Evolutionary conservation across 2,113 vertebrate genomes (phyloP).

Genomic region (Egretta garzetta): DNA sequence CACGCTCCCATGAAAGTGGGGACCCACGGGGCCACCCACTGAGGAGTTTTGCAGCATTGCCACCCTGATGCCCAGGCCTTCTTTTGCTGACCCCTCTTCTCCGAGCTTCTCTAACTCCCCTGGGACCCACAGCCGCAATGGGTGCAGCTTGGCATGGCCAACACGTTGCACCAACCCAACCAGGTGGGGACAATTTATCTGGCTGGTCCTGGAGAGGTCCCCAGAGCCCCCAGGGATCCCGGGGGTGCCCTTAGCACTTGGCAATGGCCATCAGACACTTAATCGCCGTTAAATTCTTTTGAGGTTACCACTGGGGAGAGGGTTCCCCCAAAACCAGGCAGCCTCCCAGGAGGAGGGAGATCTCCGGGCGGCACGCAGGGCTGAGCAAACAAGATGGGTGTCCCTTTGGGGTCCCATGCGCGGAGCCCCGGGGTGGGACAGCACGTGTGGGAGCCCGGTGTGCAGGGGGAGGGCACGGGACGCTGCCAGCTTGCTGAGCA

Average conservation of each 20-base stretch:
- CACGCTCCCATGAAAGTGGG: accelerated
- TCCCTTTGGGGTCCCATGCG: not conserved
- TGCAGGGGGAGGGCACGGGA: not conserved
- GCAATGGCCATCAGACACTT: too few species aligned
- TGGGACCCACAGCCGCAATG: accelerated
- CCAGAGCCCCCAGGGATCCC: not conserved
- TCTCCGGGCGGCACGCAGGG: not conserved
- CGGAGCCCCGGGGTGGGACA: accelerated
- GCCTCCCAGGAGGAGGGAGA: not conserved
- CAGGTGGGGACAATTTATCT: not conserved
- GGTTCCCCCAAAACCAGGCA: not conserved
- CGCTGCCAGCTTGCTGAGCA: not conserved
- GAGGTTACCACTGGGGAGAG: not conserved
- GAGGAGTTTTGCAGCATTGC: not conserved
- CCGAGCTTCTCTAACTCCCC: not conserved
- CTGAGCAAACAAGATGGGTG: not conserved
- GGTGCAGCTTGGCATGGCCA: accelerated
- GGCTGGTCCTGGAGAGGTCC: not conserved
- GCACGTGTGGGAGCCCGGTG: accelerated
- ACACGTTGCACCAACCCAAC: not conserved
- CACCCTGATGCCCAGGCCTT: not conserved
- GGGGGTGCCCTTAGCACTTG: not conserved
- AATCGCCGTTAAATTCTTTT: not conserved
- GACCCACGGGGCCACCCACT: accelerated
- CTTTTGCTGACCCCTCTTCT: not conserved